phyloP scores from a whole-genome alignment of 1,140 invertebrate genomes.

The Phymastichus coffea region DNA sequence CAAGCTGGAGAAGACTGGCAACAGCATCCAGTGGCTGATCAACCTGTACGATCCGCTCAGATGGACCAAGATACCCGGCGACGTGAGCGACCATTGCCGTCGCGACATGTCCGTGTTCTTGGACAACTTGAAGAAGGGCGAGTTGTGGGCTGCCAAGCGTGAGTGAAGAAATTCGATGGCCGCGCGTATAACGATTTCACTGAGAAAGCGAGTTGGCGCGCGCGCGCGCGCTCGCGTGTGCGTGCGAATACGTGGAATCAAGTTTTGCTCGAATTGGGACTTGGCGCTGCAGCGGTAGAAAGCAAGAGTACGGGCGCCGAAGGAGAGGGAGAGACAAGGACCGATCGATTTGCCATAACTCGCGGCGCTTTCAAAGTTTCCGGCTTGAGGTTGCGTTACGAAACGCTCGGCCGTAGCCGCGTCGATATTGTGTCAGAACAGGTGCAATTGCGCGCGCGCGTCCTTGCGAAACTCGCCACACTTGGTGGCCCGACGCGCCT shows the following conservation, averaged over 20 bases:
- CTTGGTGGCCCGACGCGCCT: too few relatives aligned
- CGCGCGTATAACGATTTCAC: not conserved
- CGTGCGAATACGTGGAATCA: not conserved
- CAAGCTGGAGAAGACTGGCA: slow-evolving; percentile 42
- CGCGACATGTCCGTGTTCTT: slow-evolving; percentile 61
- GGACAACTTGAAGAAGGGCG: slow-evolving; percentile 58
- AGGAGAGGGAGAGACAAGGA: too few relatives aligned
- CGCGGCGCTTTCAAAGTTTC: too few relatives aligned
- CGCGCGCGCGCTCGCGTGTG: not conserved
- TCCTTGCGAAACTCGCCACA: slow-evolving; percentile 16
- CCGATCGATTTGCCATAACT: too few relatives aligned
- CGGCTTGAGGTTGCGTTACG: slow-evolving; percentile 9
- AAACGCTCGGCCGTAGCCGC: not conserved
- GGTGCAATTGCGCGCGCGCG: not conserved
- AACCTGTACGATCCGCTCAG: slow-evolving; percentile 66
- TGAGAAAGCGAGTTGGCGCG: slow-evolving; percentile 20
- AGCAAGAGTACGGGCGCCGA: slow-evolving; percentile 15
- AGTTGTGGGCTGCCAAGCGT: slow-evolving; percentile 72
- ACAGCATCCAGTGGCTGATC: slow-evolving; percentile 64
- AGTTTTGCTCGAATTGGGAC: slow-evolving; percentile 12
- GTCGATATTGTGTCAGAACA: slow-evolving; percentile 20
- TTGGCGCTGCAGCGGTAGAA: slow-evolving; percentile 12
- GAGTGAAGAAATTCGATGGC: slow-evolving; percentile 45
- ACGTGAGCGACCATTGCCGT: slow-evolving; percentile 52
- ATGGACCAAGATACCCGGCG: slow-evolving; percentile 60